These are phyloP conservation scores for Cyprinodon variegatus DNA, from an alignment of 2,113 vertebrate species.

Conservation along the genomic window DNA sequence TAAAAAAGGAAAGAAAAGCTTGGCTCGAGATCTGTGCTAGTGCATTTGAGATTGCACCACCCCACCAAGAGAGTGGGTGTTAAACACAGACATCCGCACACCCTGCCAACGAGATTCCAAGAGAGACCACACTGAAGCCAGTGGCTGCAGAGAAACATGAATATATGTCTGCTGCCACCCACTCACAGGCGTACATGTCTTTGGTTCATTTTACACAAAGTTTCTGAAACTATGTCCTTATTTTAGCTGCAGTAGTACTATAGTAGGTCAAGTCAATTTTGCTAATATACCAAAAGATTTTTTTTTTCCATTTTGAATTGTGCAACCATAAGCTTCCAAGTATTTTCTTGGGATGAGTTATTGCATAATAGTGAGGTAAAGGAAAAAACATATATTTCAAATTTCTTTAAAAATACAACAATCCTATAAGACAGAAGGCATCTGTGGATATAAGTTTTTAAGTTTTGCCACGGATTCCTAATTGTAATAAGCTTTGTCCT, in stretches of 20 bases:
- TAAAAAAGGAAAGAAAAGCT: slow-evolving; percentile 40
- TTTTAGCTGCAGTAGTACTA: slow-evolving; percentile 7
- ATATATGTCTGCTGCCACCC: slow-evolving; percentile 64
- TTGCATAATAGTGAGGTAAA: no score
- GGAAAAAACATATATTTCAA: not conserved
- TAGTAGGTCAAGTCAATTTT: not conserved
- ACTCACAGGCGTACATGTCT: slow-evolving; percentile 40
- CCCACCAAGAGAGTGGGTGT: slow-evolving; percentile 72
- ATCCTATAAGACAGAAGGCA: not conserved
- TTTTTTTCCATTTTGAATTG: no score
- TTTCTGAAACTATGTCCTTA: not conserved
- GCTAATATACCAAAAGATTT: not conserved
- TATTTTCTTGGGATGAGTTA: no score
- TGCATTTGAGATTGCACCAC: slow-evolving; percentile 57
- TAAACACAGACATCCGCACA: slow-evolving; percentile 64
- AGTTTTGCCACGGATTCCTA: not conserved
- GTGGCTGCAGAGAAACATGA: slow-evolving; percentile 64
- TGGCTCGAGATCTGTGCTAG: slow-evolving; percentile 61
- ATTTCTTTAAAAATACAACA: not conserved
- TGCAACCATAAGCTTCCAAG: no score
- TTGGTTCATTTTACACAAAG: slow-evolving; percentile 41
- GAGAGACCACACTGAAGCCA: slow-evolving; percentile 54
- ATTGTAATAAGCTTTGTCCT: not conserved
- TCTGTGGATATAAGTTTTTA: not conserved
- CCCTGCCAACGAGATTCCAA: slow-evolving; percentile 58